A percentile compares a stretch with the other conserved stretches of the same genome.
phyloP scores from a whole-genome alignment of 1,140 invertebrate species.

The Drosophila pseudoobscura region DNA sequence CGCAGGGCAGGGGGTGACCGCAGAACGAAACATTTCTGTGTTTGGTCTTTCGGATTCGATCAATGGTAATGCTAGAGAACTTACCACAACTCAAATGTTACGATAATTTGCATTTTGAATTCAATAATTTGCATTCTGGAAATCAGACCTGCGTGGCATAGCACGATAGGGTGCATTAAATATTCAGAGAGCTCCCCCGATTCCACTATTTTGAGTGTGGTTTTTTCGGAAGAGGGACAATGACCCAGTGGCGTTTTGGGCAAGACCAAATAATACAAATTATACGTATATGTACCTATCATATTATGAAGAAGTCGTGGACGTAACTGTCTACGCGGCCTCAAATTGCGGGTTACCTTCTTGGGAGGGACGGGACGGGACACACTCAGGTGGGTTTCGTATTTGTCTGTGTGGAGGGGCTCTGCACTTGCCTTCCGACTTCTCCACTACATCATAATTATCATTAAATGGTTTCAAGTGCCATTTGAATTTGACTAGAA shows the following conservation, averaged over 20 bases:
- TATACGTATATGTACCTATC: slow-evolving; percentile 21
- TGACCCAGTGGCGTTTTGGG: slow-evolving; percentile 29
- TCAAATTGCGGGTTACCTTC: slow-evolving; percentile 70
- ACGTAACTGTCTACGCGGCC: slow-evolving; percentile 28
- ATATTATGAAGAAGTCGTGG: slow-evolving; percentile 31
- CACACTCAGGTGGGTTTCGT: slow-evolving; percentile 68
- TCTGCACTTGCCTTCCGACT: slow-evolving; percentile 4
- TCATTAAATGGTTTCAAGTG: slow-evolving; percentile 32
- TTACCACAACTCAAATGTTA: slow-evolving; percentile 60
- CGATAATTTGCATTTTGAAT: slow-evolving; percentile 75
- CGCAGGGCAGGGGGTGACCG: slow-evolving; percentile 9
- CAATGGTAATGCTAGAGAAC: slow-evolving; percentile 26
- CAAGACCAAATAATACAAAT: slow-evolving; percentile 60
- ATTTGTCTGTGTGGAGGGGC: slow-evolving; percentile 6
- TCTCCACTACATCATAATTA: slow-evolving; percentile 5
- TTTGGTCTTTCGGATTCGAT: slow-evolving; percentile 27
- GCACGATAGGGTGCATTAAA: slow-evolving; percentile 24
- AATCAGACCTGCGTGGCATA: slow-evolving; percentile 42
- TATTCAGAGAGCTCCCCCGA: slow-evolving; percentile 25
- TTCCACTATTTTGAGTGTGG: neutral
- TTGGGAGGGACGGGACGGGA: slow-evolving; percentile 44
- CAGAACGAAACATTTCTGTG: slow-evolving; percentile 8
- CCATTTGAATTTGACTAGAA: slow-evolving; percentile 2
- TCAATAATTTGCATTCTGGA: slow-evolving; percentile 70
- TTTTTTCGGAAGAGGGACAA: slow-evolving; percentile 4